A percentile compares a stretch with the other conserved stretches of the same genome.
phyloP scores from a whole-genome alignment of 2,888 invertebrate genomes.

The Cephonodes hylas region DNA sequence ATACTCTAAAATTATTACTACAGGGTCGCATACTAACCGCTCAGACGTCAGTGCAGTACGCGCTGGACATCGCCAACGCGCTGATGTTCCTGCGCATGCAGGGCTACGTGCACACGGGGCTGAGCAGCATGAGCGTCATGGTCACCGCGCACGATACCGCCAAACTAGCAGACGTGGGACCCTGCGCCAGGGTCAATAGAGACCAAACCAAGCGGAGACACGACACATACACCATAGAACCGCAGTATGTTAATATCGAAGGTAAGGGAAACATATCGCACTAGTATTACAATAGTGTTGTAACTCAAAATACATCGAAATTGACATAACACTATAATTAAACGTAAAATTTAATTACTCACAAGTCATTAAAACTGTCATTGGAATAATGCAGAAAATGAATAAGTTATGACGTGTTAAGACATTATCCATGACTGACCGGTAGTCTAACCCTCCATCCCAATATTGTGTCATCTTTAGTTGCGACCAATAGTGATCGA shows the following conservation, averaged over 20 bases:
- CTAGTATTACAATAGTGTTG: too few species aligned
- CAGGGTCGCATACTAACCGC: conserved; percentile 67
- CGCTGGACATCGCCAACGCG: conserved; percentile 70
- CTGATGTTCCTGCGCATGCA: conserved; percentile 73
- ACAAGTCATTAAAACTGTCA: too few species aligned
- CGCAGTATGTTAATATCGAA: conserved; percentile 72
- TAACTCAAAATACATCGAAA: too few species aligned
- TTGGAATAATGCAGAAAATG: too few species aligned
- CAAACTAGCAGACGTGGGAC: conserved; percentile 68
- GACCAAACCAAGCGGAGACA: conserved; percentile 37
- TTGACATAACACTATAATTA: too few species aligned
- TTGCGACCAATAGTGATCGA: too few species aligned
- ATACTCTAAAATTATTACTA: not conserved
- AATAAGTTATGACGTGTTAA: too few species aligned
- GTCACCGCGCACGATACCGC: conserved; percentile 66
- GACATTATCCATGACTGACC: too few species aligned
- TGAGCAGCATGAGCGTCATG: conserved; percentile 67
- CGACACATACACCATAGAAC: conserved; percentile 59
- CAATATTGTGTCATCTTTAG: too few species aligned
- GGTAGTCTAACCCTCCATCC: too few species aligned
- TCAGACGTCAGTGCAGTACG: conserved; percentile 66
- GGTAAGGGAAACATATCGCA: conserved; percentile 53
- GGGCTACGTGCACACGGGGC: conserved; percentile 69
- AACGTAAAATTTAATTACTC: too few species aligned
- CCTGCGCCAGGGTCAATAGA: conserved; percentile 26